phyloP scores from a whole-genome alignment of 1,140 invertebrate genomes.

The Cotesia vestalis region DNA sequence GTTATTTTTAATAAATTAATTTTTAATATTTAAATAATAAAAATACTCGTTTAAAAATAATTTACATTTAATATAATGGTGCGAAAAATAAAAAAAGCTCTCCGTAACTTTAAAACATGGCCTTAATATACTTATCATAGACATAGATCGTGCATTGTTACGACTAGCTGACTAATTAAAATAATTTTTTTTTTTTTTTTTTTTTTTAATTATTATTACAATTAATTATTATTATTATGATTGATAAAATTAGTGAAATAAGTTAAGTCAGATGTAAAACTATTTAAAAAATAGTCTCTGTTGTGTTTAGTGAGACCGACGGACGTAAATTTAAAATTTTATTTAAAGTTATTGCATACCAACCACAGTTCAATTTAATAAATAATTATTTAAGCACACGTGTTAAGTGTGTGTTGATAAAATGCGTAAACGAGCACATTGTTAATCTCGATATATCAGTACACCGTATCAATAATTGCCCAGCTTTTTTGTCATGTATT shows the following conservation, averaged over 20 bases:
- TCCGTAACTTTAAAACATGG: conserved; percentile 57
- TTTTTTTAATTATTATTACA: neutral
- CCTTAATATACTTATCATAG: conserved; percentile 62
- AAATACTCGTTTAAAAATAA: neutral
- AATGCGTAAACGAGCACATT: conserved; percentile 7
- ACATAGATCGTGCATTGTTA: conserved; percentile 42
- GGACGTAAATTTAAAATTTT: conserved; percentile 21
- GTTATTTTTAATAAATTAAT: neutral
- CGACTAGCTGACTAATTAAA: conserved; percentile 30
- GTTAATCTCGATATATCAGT: conserved; percentile 28
- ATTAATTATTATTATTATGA: neutral
- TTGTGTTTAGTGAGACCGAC: conserved; percentile 7
- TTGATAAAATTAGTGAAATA: neutral
- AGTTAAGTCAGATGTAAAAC: conserved; percentile 2
- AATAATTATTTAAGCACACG: neutral
- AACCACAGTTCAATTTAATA: neutral
- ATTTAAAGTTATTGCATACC: neutral
- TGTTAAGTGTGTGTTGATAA: neutral
- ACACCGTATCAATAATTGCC: conserved; percentile 28
- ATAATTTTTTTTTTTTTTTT: neutral
- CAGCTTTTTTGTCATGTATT: conserved; percentile 25
- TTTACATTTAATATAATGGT: neutral
- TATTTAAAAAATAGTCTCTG: neutral
- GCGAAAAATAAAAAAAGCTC: conserved; percentile 33
- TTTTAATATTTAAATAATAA: conserved; percentile 6